Evolutionary conservation across 2,113 vertebrate genomes (phyloP).

Genomic region (Misgurnus mizolepis): DNA sequence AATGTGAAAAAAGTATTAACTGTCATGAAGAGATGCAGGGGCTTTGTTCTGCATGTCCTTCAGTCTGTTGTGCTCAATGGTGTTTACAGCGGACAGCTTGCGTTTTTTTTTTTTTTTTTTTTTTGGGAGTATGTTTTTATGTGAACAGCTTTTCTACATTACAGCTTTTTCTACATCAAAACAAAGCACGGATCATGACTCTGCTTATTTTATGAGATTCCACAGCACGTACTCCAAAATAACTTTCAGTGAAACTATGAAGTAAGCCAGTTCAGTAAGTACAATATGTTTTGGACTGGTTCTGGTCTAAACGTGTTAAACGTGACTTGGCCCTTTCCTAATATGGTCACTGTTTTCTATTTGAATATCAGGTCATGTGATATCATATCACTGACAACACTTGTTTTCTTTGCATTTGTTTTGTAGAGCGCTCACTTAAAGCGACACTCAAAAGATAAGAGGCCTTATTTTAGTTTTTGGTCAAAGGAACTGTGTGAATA

Average conservation of each 20-base stretch:
- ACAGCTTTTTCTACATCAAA: neutral
- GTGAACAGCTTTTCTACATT: neutral
- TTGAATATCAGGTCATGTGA: slow-evolving; percentile 17
- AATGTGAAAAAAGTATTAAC: neutral
- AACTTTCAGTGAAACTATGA: too few species aligned
- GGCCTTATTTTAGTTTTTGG: slow-evolving; percentile 40
- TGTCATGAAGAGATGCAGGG: neutral
- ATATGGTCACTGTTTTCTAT: slow-evolving; percentile 32
- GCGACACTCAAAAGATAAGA: slow-evolving; percentile 31
- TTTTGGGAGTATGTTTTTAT: slow-evolving; percentile 2
- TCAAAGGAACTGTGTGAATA: slow-evolving; percentile 39
- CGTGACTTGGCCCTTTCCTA: neutral
- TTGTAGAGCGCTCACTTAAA: slow-evolving; percentile 27
- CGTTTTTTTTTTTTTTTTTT: neutral
- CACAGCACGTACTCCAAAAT: too few species aligned
- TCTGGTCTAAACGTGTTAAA: too few species aligned
- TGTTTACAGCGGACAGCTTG: neutral
- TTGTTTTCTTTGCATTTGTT: slow-evolving; percentile 28
- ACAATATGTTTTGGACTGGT: too few species aligned
- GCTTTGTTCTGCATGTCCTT: neutral
- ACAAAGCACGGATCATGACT: neutral
- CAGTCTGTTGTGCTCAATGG: neutral
- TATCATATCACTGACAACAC: neutral
- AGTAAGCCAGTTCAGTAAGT: too few species aligned
- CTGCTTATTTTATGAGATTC: too few species aligned